phyloP scores from a whole-genome alignment of 2,888 invertebrate genomes.

The Thecocarcelia acutangulata region DNA sequence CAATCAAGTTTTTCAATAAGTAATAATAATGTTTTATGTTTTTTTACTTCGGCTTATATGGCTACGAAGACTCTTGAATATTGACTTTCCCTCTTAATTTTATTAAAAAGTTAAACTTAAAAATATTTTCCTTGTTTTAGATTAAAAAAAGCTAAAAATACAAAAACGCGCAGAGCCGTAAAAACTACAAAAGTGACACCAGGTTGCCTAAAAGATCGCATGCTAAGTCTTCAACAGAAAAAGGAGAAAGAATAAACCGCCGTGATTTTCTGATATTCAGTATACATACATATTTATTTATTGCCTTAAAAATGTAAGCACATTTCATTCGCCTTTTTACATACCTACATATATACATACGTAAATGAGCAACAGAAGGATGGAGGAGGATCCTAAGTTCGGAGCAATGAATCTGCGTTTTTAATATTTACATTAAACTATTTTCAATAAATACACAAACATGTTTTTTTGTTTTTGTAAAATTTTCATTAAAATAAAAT shows the following conservation, averaged over 20 bases:
- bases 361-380: neutral
- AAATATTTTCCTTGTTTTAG: constrained; percentile 69
- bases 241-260: constrained; percentile 40
- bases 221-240: constrained; percentile 77
- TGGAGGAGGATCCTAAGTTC: constrained; percentile 5
- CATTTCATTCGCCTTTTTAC: neutral
- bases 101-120: too few relatives aligned
- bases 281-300: constrained; percentile 15
- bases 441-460: constrained; percentile 25
- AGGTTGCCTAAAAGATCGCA: constrained; percentile 79
- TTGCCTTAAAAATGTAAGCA: constrained; percentile 52
- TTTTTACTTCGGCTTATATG: too few relatives aligned
- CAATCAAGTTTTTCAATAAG: too few relatives aligned
- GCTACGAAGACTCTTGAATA: too few relatives aligned
- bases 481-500: constrained; percentile 24
- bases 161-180: constrained; percentile 74
- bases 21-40: too few relatives aligned
- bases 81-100: too few relatives aligned
- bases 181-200: constrained; percentile 77
- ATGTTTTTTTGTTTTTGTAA: constrained; percentile 27
- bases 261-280: constrained; percentile 17
- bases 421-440: constrained; percentile 61
- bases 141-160: constrained; percentile 79
- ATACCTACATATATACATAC: too few relatives aligned
- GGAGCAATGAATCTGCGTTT: constrained; percentile 51